Evolutionary conservation across 2,113 vertebrate genomes (phyloP).

Genomic region (Anolis sagrei): DNA sequence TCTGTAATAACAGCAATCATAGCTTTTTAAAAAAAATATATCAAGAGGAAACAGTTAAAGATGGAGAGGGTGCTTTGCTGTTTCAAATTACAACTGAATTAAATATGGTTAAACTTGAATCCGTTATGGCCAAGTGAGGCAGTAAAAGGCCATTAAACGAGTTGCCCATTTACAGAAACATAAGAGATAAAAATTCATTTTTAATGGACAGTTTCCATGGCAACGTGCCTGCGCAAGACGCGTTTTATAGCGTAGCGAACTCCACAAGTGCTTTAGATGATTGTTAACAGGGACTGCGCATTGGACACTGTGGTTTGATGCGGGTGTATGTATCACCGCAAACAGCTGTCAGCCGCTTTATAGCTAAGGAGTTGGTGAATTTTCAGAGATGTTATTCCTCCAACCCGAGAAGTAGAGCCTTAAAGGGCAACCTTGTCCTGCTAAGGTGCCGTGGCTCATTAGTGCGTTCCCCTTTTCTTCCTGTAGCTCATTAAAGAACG

Average conservation of each 20-base stretch:
- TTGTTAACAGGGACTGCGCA: constrained; percentile 32
- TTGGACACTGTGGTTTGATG: constrained; percentile 51
- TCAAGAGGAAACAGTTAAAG: background rate
- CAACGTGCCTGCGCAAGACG: constrained; percentile 61
- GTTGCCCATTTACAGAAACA: constrained; percentile 65
- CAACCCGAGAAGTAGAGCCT: constrained; percentile 35
- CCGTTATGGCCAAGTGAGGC: constrained; percentile 36
- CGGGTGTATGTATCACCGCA: background rate
- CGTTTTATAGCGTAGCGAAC: constrained; percentile 58
- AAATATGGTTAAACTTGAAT: constrained; percentile 59
- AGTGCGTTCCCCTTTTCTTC: background rate
- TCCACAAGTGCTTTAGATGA: constrained; percentile 56
- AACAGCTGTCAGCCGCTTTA: constrained; percentile 52
- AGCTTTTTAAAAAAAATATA: background rate
- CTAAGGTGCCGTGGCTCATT: background rate
- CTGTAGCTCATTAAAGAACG: background rate
- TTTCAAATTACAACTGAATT: constrained; percentile 64
- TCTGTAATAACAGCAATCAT: constrained; percentile 4
- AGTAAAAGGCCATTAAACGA: constrained; percentile 64
- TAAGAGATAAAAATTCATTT: constrained; percentile 66
- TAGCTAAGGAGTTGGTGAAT: constrained; percentile 20
- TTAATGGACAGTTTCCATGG: constrained; percentile 75
- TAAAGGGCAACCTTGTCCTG: constrained; percentile 41
- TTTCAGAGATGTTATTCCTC: constrained; percentile 53
- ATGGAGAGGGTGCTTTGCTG: background rate